Conservation (phyloP, 1,140 invertebrate species). For the Hypothenemus hampei region DNA sequence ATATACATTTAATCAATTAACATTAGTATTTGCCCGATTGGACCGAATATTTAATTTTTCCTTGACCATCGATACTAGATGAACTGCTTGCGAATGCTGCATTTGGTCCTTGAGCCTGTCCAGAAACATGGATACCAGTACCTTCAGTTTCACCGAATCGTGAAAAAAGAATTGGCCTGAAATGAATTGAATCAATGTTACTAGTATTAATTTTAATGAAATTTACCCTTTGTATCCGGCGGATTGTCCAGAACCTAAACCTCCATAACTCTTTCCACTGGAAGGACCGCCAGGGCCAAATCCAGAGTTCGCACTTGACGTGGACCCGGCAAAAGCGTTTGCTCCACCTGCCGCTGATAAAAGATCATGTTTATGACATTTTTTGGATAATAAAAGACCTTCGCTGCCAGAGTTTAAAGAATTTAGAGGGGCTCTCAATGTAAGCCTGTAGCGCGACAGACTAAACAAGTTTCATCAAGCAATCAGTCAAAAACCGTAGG, state of each 20-base stretch:
- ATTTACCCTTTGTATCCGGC: slow-evolving; percentile 30
- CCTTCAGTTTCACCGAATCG: slow-evolving; percentile 37
- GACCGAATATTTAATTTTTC: slow-evolving; percentile 39
- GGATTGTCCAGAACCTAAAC: slow-evolving; percentile 22
- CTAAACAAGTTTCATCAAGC: too few relatives aligned
- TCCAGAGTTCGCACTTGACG: slow-evolving; percentile 23
- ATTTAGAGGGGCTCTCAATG: too few relatives aligned
- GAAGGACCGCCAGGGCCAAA: slow-evolving; percentile 3
- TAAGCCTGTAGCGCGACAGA: too few relatives aligned
- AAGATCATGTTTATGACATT: neutral
- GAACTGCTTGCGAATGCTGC: slow-evolving; percentile 39
- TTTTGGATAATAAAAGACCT: neutral
- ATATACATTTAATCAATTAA: neutral
- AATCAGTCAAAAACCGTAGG: too few relatives aligned
- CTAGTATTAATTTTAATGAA: neutral
- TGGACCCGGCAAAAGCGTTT: slow-evolving; percentile 25
- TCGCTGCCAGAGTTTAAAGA: neutral
- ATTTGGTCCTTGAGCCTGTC: slow-evolving; percentile 34
- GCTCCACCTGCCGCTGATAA: slow-evolving; percentile 2
- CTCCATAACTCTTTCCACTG: slow-evolving; percentile 16
- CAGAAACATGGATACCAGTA: slow-evolving; percentile 34
- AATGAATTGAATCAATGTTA: slow-evolving; percentile 6
- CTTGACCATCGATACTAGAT: slow-evolving; percentile 33
- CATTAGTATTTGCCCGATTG: slow-evolving; percentile 39
- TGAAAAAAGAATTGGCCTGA: slow-evolving; percentile 36